Percentiles rank a stretch among this genome's conserved stretches.
phyloP scores from a whole-genome alignment of 2,888 invertebrate species.

The Disparrhopalites patrizii region DNA sequence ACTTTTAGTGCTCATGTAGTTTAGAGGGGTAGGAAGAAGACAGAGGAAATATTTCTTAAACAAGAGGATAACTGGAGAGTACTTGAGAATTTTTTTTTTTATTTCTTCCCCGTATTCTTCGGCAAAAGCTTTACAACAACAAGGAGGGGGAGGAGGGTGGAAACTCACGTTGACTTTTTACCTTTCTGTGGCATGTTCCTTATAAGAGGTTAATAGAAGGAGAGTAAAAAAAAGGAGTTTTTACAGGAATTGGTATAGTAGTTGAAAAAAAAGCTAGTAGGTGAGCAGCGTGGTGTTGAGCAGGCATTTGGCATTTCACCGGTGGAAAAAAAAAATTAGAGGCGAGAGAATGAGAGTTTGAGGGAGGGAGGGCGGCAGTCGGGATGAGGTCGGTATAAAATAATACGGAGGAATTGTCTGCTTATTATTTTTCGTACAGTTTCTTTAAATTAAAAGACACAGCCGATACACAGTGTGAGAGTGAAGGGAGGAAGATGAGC shows the following conservation, averaged over 20 bases:
- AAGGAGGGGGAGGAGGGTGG: too few relatives aligned
- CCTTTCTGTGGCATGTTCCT: too few relatives aligned
- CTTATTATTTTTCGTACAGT: conserved; percentile 5
- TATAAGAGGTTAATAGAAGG: too few relatives aligned
- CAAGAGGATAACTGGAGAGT: conserved; percentile 15
- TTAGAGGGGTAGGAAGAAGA: not conserved
- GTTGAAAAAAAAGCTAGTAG: not conserved
- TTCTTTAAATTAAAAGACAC: not conserved
- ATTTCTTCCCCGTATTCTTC: too few relatives aligned
- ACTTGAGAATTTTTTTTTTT: not conserved
- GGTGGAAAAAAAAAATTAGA: too few relatives aligned
- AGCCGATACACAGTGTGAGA: not conserved
- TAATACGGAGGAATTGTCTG: not conserved
- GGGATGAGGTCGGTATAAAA: not conserved
- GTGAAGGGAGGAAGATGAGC: not conserved
- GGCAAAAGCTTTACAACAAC: too few relatives aligned
- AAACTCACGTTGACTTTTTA: not conserved
- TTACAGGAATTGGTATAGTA: too few relatives aligned
- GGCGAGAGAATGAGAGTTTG: conserved; percentile 6
- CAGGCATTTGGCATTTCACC: too few relatives aligned
- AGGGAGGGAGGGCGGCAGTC: too few relatives aligned
- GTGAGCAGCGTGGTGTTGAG: not conserved
- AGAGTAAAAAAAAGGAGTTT: too few relatives aligned
- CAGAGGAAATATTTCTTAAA: conserved; percentile 8
- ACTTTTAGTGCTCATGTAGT: not conserved